phyloP scores from a whole-genome alignment of 2,113 vertebrate species.

The Cephalopterus ornatus region DNA sequence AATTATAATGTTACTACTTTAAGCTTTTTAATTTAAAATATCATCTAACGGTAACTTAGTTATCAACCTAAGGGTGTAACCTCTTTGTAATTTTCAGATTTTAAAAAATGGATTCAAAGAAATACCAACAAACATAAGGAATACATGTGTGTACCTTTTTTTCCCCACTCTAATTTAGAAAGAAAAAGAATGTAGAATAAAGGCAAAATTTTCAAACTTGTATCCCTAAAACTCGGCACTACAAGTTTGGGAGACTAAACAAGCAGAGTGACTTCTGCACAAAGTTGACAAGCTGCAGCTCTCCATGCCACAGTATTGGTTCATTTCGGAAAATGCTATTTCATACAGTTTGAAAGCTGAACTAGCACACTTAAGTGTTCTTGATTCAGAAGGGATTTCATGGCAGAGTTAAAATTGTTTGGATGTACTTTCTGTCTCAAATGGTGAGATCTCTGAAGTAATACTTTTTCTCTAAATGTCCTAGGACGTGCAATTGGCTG shows the following conservation, averaged over 20 bases:
- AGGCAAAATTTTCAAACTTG: not conserved
- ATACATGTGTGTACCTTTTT: fast-evolving
- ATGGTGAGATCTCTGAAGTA: not conserved
- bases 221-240: not conserved
- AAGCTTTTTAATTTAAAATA: not conserved
- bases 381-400: not conserved
- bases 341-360: not conserved
- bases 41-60: not conserved
- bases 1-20: not conserved
- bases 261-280: not conserved
- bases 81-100: not conserved
- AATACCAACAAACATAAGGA: not conserved
- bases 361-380: not conserved
- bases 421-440: not conserved
- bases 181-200: not conserved
- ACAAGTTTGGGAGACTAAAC: not conserved
- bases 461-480: not conserved
- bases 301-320: not conserved
- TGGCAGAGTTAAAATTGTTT: not conserved
- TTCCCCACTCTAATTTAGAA: not conserved
- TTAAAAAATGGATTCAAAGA: not conserved
- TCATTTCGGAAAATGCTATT: not conserved
- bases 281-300: not conserved
- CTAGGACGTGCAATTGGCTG: not conserved
- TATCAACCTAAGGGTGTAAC: not conserved